These are phyloP conservation scores for Pseudochirops cupreus DNA, from an alignment of 2,797 vertebrate species.

Conservation along the genomic window DNA sequence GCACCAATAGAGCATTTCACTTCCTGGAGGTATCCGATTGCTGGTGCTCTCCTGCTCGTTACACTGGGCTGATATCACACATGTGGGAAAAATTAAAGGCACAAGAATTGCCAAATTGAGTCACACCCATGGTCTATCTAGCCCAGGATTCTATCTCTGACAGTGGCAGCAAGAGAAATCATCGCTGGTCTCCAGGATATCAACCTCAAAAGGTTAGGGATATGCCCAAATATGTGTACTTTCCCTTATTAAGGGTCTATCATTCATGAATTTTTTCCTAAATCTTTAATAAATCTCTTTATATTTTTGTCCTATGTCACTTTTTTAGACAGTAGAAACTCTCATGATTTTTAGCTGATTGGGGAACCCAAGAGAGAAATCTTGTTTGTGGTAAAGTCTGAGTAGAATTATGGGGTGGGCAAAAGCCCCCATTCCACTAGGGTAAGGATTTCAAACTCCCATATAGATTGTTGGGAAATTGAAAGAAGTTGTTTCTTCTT, in stretches of 20 bases:
- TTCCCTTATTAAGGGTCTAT: not conserved
- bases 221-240: not conserved
- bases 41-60: slow-evolving; percentile 42
- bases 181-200: rapidly evolving
- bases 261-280: not conserved
- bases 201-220: not conserved
- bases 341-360: not conserved
- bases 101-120: slow-evolving; percentile 46
- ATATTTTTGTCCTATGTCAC: not conserved
- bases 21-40: slow-evolving; percentile 81
- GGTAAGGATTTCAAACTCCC: not conserved
- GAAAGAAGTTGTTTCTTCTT: not conserved
- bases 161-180: not conserved
- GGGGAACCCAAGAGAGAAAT: not conserved
- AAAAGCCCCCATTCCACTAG: not conserved
- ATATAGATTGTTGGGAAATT: not conserved
- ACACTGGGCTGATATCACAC: slow-evolving; percentile 72
- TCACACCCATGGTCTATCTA: slow-evolving; percentile 46
- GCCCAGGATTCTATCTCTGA: slow-evolving; percentile 18
- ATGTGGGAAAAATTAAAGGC: slow-evolving; percentile 83
- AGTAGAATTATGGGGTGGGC: not conserved
- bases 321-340: not conserved
- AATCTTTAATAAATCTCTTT: not conserved
- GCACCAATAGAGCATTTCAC: slow-evolving; percentile 75
- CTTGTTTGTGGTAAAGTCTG: not conserved